Conservation (phyloP, 2,113 vertebrate genomes). For the Pavo muticus region DNA sequence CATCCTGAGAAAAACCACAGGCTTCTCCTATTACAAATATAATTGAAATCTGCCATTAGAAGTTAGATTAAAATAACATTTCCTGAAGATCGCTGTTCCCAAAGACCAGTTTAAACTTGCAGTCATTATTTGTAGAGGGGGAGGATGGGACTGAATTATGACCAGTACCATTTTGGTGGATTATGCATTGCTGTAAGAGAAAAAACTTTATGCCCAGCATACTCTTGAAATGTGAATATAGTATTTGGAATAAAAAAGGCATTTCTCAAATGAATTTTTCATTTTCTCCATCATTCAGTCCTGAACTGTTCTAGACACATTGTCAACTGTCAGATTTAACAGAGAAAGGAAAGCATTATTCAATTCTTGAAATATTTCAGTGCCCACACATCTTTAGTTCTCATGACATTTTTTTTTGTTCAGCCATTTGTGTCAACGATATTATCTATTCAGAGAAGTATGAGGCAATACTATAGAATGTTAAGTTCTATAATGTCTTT, state of each 20-base stretch:
- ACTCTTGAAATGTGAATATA: conserved; percentile 3
- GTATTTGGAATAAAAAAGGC: conserved; percentile 22
- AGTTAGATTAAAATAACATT: conserved; percentile 41
- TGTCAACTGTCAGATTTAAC: conserved; percentile 60
- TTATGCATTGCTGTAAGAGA: conserved; percentile 24
- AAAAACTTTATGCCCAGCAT: conserved; percentile 25
- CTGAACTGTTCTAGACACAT: conserved; percentile 36
- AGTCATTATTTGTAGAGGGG: background rate
- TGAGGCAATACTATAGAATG: conserved; percentile 62
- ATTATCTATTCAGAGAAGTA: conserved; percentile 66
- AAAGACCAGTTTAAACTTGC: conserved; percentile 28
- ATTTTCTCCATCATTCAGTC: conserved; percentile 38
- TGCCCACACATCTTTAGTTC: conserved; percentile 73
- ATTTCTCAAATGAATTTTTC: conserved; percentile 58
- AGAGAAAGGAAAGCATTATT: conserved; percentile 62
- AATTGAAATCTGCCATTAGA: conserved; percentile 35
- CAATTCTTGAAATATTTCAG: conserved; percentile 72
- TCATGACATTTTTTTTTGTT: conserved; percentile 70
- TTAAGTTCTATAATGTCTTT: conserved; percentile 54
- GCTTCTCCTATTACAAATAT: conserved; percentile 57
- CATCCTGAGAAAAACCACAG: conserved; percentile 53
- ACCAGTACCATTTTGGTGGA: background rate
- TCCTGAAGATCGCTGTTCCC: conserved; percentile 1
- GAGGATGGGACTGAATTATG: background rate
- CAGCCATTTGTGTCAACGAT: conserved; percentile 60